Conservation (phyloP, 2,888 invertebrate species). For the Trissonchulus latispiculum region DNA sequence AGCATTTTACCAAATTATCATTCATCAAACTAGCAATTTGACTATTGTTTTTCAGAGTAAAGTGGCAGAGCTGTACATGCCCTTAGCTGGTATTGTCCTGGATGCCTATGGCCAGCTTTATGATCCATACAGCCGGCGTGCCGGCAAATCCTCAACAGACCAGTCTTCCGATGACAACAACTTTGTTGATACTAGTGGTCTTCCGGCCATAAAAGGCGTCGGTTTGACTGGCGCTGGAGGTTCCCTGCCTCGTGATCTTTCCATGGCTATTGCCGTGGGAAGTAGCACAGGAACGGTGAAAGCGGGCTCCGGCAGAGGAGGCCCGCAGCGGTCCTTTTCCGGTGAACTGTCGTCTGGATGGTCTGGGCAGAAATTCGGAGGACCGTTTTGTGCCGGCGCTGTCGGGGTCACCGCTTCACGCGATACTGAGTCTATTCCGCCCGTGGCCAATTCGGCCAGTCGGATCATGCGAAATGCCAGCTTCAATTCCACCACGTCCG, state of each 20-base stretch:
- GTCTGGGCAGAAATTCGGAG: too few relatives aligned
- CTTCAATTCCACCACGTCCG: background rate
- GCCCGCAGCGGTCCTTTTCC: too few relatives aligned
- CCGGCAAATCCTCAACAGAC: background rate
- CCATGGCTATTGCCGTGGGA: background rate
- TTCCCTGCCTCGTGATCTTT: background rate
- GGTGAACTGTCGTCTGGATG: too few relatives aligned
- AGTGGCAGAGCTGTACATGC: conserved; percentile 78
- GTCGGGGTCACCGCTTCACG: background rate
- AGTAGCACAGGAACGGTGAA: too few relatives aligned
- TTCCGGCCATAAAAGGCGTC: background rate
- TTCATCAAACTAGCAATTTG: too few relatives aligned
- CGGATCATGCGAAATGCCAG: background rate
- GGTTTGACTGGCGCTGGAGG: background rate
- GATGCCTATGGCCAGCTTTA: conserved; percentile 71
- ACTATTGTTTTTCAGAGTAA: conserved; percentile 56
- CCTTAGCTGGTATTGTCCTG: conserved; percentile 71
- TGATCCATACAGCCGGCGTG: conserved; percentile 44
- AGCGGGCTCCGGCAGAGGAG: too few relatives aligned
- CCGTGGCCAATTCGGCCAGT: too few relatives aligned
- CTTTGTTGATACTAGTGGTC: too few relatives aligned
- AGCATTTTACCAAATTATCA: too few relatives aligned
- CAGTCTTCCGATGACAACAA: background rate
- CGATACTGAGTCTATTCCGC: too few relatives aligned
- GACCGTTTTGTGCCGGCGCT: too few relatives aligned